Conservation (phyloP, 2,797 vertebrate species). For the Anolis apletophallus region DNA sequence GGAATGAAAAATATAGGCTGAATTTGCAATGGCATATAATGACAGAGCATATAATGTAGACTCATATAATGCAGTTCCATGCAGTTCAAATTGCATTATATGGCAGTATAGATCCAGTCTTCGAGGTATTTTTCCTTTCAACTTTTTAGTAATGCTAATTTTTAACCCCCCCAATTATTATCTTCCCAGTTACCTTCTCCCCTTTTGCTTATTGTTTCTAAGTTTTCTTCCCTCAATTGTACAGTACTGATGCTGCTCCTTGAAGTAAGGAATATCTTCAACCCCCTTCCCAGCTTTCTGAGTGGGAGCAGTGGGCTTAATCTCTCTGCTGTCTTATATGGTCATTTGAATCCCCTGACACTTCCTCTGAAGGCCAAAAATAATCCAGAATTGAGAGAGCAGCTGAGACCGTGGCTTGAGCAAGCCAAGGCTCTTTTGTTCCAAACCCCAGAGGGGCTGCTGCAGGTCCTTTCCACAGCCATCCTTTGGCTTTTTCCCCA, state of each 20-base stretch:
- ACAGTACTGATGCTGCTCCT: neutral
- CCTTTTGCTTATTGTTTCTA: neutral
- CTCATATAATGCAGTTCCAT: no score
- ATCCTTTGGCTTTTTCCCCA: conserved; percentile 49
- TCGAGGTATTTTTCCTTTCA: no score
- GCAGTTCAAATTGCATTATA: no score
- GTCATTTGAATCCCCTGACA: conserved; percentile 84
- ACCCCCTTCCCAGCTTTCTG: conserved; percentile 62
- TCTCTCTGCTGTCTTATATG: conserved; percentile 92
- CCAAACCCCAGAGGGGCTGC: conserved; percentile 61
- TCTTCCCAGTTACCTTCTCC: neutral
- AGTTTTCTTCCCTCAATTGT: neutral
- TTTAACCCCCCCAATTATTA: no score
- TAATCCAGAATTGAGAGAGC: conserved; percentile 86
- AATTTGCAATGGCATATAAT: no score
- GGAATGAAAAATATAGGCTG: no score
- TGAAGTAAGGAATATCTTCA: conserved; percentile 69
- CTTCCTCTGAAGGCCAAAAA: conserved; percentile 92
- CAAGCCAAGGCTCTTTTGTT: conserved; percentile 77
- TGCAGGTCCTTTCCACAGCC: conserved; percentile 41
- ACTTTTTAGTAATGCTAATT: no score
- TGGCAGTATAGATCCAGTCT: no score
- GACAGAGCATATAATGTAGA: no score
- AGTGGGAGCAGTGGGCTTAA: conserved; percentile 75
- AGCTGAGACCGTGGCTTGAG: conserved; percentile 84